Percentiles rank a stretch among this genome's conserved stretches.
Conservation (phyloP, 2,888 invertebrate species). For the Taphrorychus bicolor region DNA sequence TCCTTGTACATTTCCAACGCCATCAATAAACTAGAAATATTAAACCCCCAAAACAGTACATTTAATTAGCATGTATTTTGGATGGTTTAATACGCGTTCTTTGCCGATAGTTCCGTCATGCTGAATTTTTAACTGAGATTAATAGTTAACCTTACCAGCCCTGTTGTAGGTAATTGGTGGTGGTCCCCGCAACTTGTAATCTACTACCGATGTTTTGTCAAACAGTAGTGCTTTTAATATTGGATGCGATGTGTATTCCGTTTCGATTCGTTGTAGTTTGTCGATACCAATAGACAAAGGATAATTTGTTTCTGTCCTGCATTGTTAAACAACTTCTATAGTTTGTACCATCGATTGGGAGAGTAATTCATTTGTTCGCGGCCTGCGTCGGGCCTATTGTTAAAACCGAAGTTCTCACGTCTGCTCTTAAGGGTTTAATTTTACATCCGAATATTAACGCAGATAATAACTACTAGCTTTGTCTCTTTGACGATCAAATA, state of each 20-base stretch:
- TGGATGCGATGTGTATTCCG: constrained; percentile 31
- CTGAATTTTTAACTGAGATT: constrained; percentile 29
- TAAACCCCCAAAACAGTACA: background rate
- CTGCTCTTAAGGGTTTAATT: background rate
- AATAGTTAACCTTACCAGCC: constrained; percentile 33
- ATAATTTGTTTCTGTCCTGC: constrained; percentile 32
- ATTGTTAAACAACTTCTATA: constrained; percentile 30
- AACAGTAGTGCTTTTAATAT: constrained; percentile 40
- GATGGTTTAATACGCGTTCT: constrained; percentile 23
- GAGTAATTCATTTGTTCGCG: background rate
- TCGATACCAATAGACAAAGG: constrained; percentile 32
- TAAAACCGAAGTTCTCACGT: background rate
- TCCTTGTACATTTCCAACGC: background rate
- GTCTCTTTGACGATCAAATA: constrained; percentile 38
- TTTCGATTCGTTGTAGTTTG: constrained; percentile 36
- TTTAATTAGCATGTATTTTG: constrained; percentile 7
- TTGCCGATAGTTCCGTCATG: constrained; percentile 7
- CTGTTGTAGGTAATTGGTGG: constrained; percentile 30
- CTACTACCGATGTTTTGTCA: constrained; percentile 40
- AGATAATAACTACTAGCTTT: constrained; percentile 17
- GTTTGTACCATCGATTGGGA: background rate
- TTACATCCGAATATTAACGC: background rate
- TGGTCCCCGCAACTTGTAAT: constrained; percentile 35
- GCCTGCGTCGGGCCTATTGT: background rate
- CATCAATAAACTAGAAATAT: background rate